Evolutionary conservation across 2,888 invertebrate species (phyloP).

Genomic region (Phortica magna): DNA sequence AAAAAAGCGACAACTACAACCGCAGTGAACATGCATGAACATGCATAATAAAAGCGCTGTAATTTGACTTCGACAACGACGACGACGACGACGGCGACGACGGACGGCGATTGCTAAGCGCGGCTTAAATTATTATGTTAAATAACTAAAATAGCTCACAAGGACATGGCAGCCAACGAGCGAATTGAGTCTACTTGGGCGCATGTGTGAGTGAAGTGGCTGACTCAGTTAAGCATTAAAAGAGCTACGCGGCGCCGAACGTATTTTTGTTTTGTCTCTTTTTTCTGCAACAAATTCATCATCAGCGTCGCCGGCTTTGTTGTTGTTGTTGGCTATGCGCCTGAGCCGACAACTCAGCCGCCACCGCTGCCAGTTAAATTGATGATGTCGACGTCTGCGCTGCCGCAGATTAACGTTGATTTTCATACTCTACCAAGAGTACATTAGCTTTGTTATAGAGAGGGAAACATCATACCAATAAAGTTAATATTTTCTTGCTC

Average conservation of each 20-base stretch:
- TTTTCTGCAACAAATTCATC: neutral
- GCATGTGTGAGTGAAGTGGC: neutral
- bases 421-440: constrained; percentile 23
- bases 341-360: constrained; percentile 56
- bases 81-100: neutral
- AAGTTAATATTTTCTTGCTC: too few relatives aligned
- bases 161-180: constrained; percentile 58
- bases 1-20: constrained; percentile 57
- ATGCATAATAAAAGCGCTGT: constrained; percentile 6
- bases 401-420: constrained; percentile 33
- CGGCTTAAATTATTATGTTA: constrained; percentile 66
- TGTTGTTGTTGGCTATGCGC: constrained; percentile 3
- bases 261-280: neutral
- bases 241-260: neutral
- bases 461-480: too few relatives aligned
- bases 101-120: neutral
- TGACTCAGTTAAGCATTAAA: neutral
- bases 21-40: constrained; percentile 26
- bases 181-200: constrained; percentile 20
- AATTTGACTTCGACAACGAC: constrained; percentile 28
- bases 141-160: constrained; percentile 69
- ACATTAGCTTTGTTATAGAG: too few relatives aligned
- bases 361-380: constrained; percentile 63
- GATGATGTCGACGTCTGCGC: constrained; percentile 59
- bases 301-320: constrained; percentile 4